phyloP scores from a whole-genome alignment of 1,140 invertebrate species.

The Calephelis virginiensis region DNA sequence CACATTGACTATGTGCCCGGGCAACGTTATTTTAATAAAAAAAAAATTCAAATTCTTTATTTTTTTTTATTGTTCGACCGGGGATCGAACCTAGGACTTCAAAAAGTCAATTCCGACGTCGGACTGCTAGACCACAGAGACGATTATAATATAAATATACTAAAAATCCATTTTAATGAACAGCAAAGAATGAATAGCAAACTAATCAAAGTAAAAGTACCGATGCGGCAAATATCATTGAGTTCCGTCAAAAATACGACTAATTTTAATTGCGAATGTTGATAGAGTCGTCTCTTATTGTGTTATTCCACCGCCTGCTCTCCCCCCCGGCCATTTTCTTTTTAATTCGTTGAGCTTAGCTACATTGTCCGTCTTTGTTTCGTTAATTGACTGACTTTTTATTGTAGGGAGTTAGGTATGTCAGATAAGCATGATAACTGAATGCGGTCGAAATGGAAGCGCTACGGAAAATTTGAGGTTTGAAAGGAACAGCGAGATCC shows the following conservation, averaged over 20 bases:
- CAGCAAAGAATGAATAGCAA: conserved; percentile 18
- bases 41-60: too few relatives aligned
- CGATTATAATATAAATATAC: not conserved
- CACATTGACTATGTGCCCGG: too few relatives aligned
- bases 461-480: too few relatives aligned
- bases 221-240: conserved; percentile 45
- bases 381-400: conserved; percentile 3
- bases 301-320: conserved; percentile 45
- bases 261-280: conserved; percentile 67
- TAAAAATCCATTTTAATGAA: not conserved
- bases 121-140: not conserved
- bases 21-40: too few relatives aligned
- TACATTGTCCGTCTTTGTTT: not conserved
- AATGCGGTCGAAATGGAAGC: too few relatives aligned
- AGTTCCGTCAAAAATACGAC: conserved; percentile 58
- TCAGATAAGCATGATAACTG: too few relatives aligned
- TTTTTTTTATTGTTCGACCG: too few relatives aligned
- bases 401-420: too few relatives aligned
- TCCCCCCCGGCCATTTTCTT: conserved; percentile 29
- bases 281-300: conserved; percentile 57
- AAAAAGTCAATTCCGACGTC: too few relatives aligned
- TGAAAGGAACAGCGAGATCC: too few relatives aligned
- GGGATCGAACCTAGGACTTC: too few relatives aligned
- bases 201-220: conserved; percentile 29
- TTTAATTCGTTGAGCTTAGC: conserved; percentile 16